Conservation (phyloP, 2,888 invertebrate species). For the Drosophila atripex region DNA sequence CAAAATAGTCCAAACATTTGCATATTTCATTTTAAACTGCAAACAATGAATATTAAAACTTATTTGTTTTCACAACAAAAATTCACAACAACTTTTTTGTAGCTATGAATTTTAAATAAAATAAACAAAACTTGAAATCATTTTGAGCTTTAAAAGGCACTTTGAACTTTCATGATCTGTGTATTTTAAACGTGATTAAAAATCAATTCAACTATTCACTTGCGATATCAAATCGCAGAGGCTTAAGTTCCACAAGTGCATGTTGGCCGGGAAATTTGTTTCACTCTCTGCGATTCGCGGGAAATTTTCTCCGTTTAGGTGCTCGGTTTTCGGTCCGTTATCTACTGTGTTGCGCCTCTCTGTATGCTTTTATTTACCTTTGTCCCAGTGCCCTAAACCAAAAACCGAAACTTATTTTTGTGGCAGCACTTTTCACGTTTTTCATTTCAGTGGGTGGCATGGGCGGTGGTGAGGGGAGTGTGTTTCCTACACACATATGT, state of each 20-base stretch:
- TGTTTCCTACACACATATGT: conserved; percentile 58
- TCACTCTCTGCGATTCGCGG: neutral
- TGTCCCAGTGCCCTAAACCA: conserved; percentile 59
- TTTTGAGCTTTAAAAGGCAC: neutral
- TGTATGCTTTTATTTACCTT: conserved; percentile 48
- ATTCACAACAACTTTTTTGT: neutral
- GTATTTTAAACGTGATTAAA: neutral
- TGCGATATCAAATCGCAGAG: neutral
- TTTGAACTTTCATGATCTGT: neutral
- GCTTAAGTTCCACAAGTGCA: conserved; percentile 33
- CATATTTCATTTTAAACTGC: neutral
- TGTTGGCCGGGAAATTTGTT: conserved; percentile 21
- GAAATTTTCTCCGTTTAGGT: conserved; percentile 19
- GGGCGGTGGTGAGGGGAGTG: neutral
- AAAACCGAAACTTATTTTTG: conserved; percentile 62
- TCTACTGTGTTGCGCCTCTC: conserved; percentile 44
- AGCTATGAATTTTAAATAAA: neutral
- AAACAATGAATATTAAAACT: neutral
- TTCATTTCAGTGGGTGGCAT: conserved; percentile 47
- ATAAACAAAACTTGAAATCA: neutral
- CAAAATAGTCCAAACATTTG: neutral
- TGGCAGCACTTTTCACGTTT: conserved; percentile 77
- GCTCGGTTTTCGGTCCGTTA: conserved; percentile 23
- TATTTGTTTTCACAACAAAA: too few relatives aligned
- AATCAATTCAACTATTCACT: neutral